These are phyloP conservation scores for Catharus fuscescens DNA, from an alignment of 2,113 vertebrate genomes.

Conservation along the genomic window DNA sequence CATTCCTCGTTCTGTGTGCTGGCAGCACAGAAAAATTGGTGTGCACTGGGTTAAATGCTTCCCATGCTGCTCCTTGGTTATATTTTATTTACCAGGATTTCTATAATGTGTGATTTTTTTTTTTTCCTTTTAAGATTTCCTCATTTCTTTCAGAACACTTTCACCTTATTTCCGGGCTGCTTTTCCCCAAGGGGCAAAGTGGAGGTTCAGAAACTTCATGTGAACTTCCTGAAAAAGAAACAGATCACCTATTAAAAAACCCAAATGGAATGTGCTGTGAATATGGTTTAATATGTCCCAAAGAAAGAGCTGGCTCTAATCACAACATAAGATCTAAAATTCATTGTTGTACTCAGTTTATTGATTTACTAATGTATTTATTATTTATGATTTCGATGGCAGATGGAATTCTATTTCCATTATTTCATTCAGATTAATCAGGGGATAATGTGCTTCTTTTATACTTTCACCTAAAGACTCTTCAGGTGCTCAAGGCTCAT, in stretches of 20 bases:
- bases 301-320: constrained; percentile 56
- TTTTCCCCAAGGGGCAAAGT: not conserved
- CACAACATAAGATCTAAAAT: constrained; percentile 33
- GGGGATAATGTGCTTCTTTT: constrained; percentile 5
- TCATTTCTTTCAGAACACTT: constrained; percentile 49
- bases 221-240: constrained; percentile 69
- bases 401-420: constrained; percentile 28
- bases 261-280: constrained; percentile 39
- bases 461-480: not conserved
- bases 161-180: constrained; percentile 54
- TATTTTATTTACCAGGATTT: constrained; percentile 57
- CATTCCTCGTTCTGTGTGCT: not conserved
- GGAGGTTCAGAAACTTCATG: constrained; percentile 54
- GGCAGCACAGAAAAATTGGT: not conserved
- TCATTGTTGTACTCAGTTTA: constrained; percentile 25
- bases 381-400: constrained; percentile 50
- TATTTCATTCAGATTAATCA: constrained; percentile 42
- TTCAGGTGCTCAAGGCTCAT: not conserved
- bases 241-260: constrained; percentile 60
- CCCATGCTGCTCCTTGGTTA: constrained; percentile 4
- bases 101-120: not conserved
- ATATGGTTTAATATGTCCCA: constrained; percentile 26
- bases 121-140: constrained; percentile 41
- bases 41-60: constrained; percentile 21
- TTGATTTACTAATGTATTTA: constrained; percentile 59